phyloP scores from a whole-genome alignment of 2,797 vertebrate species.

The Dipus sagitta region DNA sequence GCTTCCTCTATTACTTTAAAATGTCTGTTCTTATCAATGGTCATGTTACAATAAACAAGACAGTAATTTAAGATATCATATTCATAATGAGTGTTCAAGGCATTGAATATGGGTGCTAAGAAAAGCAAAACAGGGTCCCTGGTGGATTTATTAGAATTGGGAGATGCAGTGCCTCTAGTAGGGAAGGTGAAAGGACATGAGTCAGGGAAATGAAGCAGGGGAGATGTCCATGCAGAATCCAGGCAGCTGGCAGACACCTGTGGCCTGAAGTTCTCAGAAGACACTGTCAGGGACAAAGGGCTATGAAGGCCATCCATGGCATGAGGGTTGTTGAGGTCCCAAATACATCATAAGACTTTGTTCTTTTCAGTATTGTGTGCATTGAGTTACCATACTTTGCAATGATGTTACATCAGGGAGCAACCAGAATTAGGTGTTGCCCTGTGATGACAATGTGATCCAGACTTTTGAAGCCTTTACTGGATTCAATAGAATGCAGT shows the following conservation, averaged over 20 bases:
- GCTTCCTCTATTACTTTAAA: not conserved
- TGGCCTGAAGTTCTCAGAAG: not conserved
- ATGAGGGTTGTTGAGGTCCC: not conserved
- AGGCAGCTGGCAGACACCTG: too few relatives aligned
- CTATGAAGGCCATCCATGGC: not conserved
- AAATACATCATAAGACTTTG: too few relatives aligned
- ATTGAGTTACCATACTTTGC: rapidly evolving
- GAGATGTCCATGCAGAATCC: not conserved
- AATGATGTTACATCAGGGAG: not conserved
- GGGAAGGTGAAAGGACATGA: not conserved
- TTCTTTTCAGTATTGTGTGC: not conserved
- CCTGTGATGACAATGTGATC: too few relatives aligned
- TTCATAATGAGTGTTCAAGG: not conserved
- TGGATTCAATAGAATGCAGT: too few relatives aligned
- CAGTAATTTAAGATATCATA: not conserved
- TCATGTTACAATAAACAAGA: not conserved
- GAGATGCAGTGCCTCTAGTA: not conserved
- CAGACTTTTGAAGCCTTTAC: too few relatives aligned
- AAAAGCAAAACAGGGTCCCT: not conserved
- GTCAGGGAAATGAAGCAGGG: not conserved
- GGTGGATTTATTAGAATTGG: not conserved
- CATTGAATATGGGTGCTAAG: not conserved
- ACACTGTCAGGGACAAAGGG: not conserved
- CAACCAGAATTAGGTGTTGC: not conserved
- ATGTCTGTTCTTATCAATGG: not conserved